Evolutionary conservation across 37 sponge, comb jelly and placozoan genomes (phyloP).

Genomic region (Crambe crambe): DNA sequence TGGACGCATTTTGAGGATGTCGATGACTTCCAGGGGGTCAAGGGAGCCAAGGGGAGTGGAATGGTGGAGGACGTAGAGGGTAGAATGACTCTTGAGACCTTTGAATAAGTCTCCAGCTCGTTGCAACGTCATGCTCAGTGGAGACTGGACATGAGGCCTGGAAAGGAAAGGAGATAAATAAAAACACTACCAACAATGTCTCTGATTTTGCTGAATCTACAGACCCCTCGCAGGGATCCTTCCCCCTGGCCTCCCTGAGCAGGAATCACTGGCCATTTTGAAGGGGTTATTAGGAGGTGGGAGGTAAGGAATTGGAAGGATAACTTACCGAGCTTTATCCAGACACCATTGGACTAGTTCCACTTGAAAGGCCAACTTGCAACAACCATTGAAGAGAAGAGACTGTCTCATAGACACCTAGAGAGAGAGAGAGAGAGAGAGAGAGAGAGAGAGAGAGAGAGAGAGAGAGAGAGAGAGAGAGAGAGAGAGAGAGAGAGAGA

Average conservation of each 20-base stretch:
- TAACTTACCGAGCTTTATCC: conserved; percentile 78
- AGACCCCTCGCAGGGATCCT: no score
- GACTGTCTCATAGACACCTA: conserved; percentile 66
- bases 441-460: neutral
- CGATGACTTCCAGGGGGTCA: conserved; percentile 79
- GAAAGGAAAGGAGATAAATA: neutral
- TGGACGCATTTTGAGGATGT: conserved; percentile 80
- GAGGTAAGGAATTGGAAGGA: no score
- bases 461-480: neutral
- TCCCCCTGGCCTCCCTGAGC: no score
- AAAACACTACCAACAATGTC: neutral
- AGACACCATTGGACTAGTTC: conserved; percentile 94
- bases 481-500: neutral
- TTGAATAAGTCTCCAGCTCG: conserved; percentile 84
- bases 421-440: neutral
- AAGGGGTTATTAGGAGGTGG: no score
- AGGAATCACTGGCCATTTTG: no score
- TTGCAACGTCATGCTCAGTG: neutral
- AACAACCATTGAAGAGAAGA: conserved; percentile 74
- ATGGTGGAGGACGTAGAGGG: conserved; percentile 88
- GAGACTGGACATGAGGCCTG: conserved; percentile 22
- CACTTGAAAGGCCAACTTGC: conserved; percentile 85
- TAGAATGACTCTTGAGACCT: conserved; percentile 90
- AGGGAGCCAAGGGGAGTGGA: conserved; percentile 77
- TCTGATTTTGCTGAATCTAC: no score